Evolutionary conservation across 1,140 invertebrate genomes (phyloP).

Genomic region (Eupeodes corollae): DNA sequence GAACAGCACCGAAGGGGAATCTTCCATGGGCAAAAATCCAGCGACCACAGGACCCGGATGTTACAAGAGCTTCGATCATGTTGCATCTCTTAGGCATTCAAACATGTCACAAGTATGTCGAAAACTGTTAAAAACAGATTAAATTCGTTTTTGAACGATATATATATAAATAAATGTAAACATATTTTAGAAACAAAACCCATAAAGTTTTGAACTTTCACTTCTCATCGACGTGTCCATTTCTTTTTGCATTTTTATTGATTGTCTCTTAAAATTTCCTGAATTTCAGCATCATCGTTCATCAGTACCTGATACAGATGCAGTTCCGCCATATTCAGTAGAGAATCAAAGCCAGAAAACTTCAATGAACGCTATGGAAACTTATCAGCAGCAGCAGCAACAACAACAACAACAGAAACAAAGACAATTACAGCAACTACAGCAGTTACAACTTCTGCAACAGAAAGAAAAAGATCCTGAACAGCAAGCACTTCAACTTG

Average conservation of each 20-base stretch:
- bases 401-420: constrained; percentile 16
- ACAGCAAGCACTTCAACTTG: constrained; percentile 12
- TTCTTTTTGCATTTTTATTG: not conserved
- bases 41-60: constrained; percentile 67
- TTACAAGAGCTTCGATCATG: constrained; percentile 75
- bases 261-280: not conserved
- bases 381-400: constrained; percentile 27
- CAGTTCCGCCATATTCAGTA: constrained; percentile 33
- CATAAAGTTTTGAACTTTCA: no score
- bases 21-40: constrained; percentile 50
- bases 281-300: constrained; percentile 19
- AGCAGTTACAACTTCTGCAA: not conserved
- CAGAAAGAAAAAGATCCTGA: constrained; percentile 9
- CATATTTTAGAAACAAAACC: no score
- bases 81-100: constrained; percentile 49
- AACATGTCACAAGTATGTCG: constrained; percentile 46
- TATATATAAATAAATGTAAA: no score
- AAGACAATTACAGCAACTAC: constrained; percentile 9
- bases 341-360: constrained; percentile 35
- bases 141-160: no score
- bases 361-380: constrained; percentile 36
- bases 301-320: constrained; percentile 31
- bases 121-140: no score
- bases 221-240: no score
- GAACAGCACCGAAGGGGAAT: constrained; percentile 74